Evolutionary conservation across 2,797 vertebrate species (phyloP), one percentile per base, ranked within the genome.

Genomic region (Aldrovandia affinis): DNA sequence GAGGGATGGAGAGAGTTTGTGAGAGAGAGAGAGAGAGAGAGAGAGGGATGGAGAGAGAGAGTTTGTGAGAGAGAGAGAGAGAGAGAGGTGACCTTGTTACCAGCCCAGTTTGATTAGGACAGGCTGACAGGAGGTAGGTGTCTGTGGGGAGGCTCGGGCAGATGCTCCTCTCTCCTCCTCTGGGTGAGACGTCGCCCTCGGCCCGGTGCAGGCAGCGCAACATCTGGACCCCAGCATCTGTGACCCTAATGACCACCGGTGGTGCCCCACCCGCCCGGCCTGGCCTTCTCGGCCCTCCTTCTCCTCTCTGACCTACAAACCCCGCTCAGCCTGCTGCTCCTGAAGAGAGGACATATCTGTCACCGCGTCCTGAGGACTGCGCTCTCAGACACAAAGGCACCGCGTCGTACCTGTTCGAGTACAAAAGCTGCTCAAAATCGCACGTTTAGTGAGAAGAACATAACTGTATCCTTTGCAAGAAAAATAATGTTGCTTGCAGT

Each of bases 121-220:
- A 93, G 92, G 93, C 92, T 93, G 93, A 92, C 94, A 95, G 93
- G 92, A 94, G 93, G 94, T 91, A 92, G 90, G 87, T 93, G 93
- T 94, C 95, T 93, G 90, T 91, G 88, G 94, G 94, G 93, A 94
- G 94, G 93, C 94, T 92, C 92, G 93, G 94, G 94, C 95, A 95
- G 93, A 95, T 95, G 96, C 96, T 90, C 78, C 93, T 94, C 94
- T 91, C 92, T 83, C 81, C 94, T 91, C 94, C 93, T 93, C 93
- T 93, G 93, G 92, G 91, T 91, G 92, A 93, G 90, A 91, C 90
- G 92, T 92, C 90, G 93, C 92, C 73, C 50, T 36, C 73, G 73
- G 90, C 94, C 93, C 92, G 91, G 94, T 94, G 92, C 93, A 93
- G 92, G 92, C 89, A 93, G 93, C 90, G 93, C 90, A 90, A 92